Evolutionary conservation across 2,888 invertebrate genomes (phyloP), one percentile per base, ranked within the genome.

Genomic region (Gortyna flavago): DNA sequence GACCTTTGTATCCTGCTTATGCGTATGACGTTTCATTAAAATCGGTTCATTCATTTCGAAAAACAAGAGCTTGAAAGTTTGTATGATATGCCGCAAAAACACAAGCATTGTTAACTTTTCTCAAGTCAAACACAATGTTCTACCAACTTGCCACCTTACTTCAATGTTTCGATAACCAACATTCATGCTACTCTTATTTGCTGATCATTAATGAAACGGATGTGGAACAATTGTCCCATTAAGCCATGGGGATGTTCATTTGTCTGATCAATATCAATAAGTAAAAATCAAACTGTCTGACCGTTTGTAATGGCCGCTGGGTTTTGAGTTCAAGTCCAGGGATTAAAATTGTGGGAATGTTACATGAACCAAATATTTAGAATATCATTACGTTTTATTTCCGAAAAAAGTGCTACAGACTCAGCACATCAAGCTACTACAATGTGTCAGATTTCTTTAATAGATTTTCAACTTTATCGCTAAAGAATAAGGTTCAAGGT

Each of bases 211-310:
- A 87, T 76, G 57, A 54, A 84, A 80, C 89, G 89, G 89, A 89
- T 83, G 89, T 86, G 69, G 51, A 69, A 74, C 90, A 90, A 90
- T 90, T 90, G 89, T 85, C 75, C 86, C 83, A 87, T 90, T 83
- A 87, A 72, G 71, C 77, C 84, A 88, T 90, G 90, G 91, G 91
- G 91, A 88, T 91, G 91, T 85, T 88, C 89, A 87, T 89, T 90
- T 89, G 87, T 66, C 87, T 89, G 89, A 91, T 91, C 90, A 90
- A 91, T 91, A 89, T 79, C 86, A 91, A 91, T 90, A 90, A 91
- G 84, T 87, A 80, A 87, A 90, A 90, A 90, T 90, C 87, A 86
- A 90, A 89, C 85, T 44, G 83, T 67, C 71, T 82, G 86, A 76
- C 83, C 85, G 86, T 83, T 78, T 29, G 44, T 16, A 59, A 72